A percentile compares a stretch with the other conserved stretches of the same genome.
These are phyloP conservation scores for Orientallactaga bullata DNA, from an alignment of 2,113 vertebrate species.

Conservation along the genomic window DNA sequence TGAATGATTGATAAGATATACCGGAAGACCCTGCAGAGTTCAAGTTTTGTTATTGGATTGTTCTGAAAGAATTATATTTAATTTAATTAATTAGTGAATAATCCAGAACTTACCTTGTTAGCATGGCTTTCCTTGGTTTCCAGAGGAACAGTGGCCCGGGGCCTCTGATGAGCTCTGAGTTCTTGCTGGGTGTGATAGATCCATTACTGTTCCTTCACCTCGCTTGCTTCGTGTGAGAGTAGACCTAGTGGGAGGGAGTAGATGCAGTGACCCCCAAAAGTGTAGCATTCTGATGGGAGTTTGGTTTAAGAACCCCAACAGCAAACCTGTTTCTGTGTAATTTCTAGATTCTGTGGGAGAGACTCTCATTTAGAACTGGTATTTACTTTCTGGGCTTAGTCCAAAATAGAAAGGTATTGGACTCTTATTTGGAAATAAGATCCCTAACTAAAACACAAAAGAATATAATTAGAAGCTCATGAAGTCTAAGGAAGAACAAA, in stretches of 20 bases:
- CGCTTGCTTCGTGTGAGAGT: not conserved
- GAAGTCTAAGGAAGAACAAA: not conserved
- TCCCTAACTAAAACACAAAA: not conserved
- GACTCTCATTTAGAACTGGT: slow-evolving; percentile 7
- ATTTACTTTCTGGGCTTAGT: slow-evolving; percentile 50
- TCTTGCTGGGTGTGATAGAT: not conserved
- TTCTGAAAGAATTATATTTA: slow-evolving; percentile 6
- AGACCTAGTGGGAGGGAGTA: no score
- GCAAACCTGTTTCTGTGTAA: no score
- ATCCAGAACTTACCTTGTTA: not conserved
- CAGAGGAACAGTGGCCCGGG: not conserved
- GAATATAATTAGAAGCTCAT: not conserved
- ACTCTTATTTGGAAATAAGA: slow-evolving; percentile 30
- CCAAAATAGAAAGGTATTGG: slow-evolving; percentile 14
- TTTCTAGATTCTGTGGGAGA: no score
- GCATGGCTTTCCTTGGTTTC: not conserved
- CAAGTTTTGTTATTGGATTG: slow-evolving; percentile 3
- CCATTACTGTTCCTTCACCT: not conserved
- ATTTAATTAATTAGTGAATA: slow-evolving; percentile 33
- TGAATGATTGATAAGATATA: not conserved
- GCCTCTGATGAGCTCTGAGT: no score
- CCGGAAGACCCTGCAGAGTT: not conserved
- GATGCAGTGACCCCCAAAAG: no score
- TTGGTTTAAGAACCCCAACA: no score
- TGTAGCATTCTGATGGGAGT: no score